These are phyloP conservation scores for Drepana arcuata DNA, from an alignment of 1,140 invertebrate species.

Conservation along the genomic window DNA sequence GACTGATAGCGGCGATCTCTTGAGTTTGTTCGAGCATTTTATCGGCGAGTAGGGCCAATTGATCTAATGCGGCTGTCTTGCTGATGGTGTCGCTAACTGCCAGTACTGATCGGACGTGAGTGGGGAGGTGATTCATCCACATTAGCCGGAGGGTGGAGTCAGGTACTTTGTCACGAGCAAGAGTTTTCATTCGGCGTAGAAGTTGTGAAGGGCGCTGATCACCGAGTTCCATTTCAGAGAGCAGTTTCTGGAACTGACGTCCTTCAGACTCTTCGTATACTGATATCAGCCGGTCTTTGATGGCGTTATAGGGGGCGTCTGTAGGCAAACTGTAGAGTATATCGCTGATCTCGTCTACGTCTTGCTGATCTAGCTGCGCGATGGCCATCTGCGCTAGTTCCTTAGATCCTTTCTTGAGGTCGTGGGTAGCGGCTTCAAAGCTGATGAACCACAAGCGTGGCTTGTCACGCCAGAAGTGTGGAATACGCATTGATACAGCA, in stretches of 20 bases:
- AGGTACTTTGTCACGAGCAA: slow-evolving; percentile 5
- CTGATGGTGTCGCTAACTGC: slow-evolving; percentile 3
- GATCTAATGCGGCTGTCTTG: no score
- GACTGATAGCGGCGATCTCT: no score
- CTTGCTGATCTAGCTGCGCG: background rate
- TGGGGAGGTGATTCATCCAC: slow-evolving; percentile 17
- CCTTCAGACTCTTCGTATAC: slow-evolving; percentile 5
- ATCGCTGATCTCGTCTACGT: slow-evolving; percentile 2
- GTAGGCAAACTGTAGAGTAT: slow-evolving; percentile 1
- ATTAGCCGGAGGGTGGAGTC: slow-evolving; percentile 14
- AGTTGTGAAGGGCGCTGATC: slow-evolving; percentile 19
- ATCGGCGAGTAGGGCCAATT: slow-evolving; percentile 2
- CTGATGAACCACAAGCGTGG: slow-evolving; percentile 10
- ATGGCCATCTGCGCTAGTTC: slow-evolving; percentile 1
- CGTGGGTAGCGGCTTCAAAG: slow-evolving; percentile 1
- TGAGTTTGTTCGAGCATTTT: background rate
- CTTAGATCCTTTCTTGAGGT: slow-evolving; percentile 3
- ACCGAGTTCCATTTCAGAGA: slow-evolving; percentile 18
- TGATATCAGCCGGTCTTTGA: slow-evolving; percentile 1
- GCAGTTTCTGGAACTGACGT: slow-evolving; percentile 15
- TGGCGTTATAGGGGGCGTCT: background rate
- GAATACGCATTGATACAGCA: slow-evolving; percentile 4
- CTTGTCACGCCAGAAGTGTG: slow-evolving; percentile 13
- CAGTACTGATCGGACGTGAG: slow-evolving; percentile 5
- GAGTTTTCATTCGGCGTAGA: slow-evolving; percentile 11